Evolutionary conservation across 2,113 vertebrate genomes (phyloP).

Genomic region (Tamias sibiricus): DNA sequence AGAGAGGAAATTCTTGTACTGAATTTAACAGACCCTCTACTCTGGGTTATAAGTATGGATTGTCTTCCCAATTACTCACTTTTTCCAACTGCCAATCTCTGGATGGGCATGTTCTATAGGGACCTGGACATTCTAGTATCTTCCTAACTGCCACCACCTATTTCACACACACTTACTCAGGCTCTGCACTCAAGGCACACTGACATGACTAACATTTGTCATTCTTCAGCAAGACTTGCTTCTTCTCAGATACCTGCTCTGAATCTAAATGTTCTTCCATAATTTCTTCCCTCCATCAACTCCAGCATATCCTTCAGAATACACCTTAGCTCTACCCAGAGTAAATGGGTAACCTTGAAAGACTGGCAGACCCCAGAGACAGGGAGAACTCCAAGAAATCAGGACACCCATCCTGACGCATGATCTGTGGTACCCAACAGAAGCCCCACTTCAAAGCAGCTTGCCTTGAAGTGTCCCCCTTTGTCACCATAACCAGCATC

Average conservation of each 20-base stretch:
- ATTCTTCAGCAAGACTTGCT: neutral
- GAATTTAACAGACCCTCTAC: neutral
- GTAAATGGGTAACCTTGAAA: neutral
- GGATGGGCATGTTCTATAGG: neutral
- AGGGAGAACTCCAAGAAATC: neutral
- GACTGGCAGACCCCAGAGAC: neutral
- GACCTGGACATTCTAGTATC: neutral
- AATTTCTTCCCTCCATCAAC: neutral
- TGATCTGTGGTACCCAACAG: neutral
- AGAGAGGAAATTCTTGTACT: neutral
- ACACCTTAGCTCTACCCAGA: neutral
- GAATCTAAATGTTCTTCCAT: neutral
- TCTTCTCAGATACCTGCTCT: neutral
- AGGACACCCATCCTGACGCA: neutral
- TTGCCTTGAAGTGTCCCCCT: neutral
- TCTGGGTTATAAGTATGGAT: neutral
- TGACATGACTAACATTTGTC: neutral
- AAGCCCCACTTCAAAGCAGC: neutral
- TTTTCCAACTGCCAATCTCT: neutral
- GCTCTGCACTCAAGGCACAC: neutral
- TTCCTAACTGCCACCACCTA: neutral
- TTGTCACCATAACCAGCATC: neutral
- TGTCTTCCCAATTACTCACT: neutral
- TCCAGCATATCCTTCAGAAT: neutral
- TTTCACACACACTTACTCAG: neutral